phyloP scores from a whole-genome alignment of 2,888 invertebrate genomes.

The Spodoptera littoralis region DNA sequence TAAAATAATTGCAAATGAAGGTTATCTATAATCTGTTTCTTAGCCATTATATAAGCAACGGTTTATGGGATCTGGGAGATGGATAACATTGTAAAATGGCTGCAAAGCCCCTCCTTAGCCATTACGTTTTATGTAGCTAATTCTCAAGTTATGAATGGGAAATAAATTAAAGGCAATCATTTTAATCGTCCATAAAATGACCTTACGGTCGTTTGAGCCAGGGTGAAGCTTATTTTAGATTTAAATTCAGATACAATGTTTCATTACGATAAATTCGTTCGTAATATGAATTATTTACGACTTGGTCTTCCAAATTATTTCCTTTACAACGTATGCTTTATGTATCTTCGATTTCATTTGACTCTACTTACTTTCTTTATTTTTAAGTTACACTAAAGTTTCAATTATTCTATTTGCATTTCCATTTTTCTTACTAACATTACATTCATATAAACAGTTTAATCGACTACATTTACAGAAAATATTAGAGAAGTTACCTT shows the following conservation, averaged over 20 bases:
- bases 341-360: too few species aligned
- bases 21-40: background rate
- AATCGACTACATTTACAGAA: background rate
- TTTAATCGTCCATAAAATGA: conserved; percentile 47
- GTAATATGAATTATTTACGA: conserved; percentile 22
- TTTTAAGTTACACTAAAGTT: too few species aligned
- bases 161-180: conserved; percentile 38
- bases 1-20: background rate
- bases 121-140: conserved; percentile 36
- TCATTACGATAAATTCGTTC: conserved; percentile 12
- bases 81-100: conserved; percentile 5
- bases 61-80: background rate
- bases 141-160: conserved; percentile 36
- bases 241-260: conserved; percentile 33
- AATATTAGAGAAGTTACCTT: too few species aligned
- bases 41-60: background rate
- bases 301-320: conserved; percentile 10
- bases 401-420: too few species aligned
- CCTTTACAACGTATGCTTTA: too few species aligned
- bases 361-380: too few species aligned
- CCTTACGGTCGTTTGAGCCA: conserved; percentile 30
- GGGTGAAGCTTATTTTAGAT: conserved; percentile 20
- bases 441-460: background rate
- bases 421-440: too few species aligned
- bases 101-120: conserved; percentile 14